Conservation (phyloP, 2,797 vertebrate species). For the Anas capensis region DNA sequence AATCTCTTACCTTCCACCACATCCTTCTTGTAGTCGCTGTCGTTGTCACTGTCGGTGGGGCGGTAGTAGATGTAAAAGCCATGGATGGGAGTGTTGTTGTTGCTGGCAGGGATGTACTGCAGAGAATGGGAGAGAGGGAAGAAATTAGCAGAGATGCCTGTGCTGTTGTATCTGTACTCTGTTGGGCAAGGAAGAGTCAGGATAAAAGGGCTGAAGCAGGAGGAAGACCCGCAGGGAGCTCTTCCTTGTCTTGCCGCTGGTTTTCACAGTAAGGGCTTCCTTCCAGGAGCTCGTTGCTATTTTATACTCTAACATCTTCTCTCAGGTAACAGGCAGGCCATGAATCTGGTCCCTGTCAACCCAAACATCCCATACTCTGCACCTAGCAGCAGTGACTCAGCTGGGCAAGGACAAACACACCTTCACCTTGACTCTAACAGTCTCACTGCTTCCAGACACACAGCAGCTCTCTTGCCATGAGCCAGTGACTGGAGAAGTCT, state of each 20-base stretch:
- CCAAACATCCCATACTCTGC: neutral
- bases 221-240: neutral
- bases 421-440: neutral
- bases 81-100: conserved; percentile 97
- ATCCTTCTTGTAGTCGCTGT: conserved; percentile 97
- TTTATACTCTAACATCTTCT: neutral
- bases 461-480: neutral
- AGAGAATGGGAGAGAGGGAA: conserved; percentile 24
- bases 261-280: neutral
- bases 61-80: conserved; percentile 99
- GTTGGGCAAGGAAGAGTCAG: neutral
- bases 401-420: neutral
- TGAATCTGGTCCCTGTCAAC: neutral
- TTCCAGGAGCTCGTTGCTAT: neutral
- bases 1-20: conserved; percentile 89
- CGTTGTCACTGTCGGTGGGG: conserved; percentile 98
- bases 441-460: neutral
- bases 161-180: neutral
- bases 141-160: conserved; percentile 3
- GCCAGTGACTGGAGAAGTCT: neutral
- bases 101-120: conserved; percentile 91
- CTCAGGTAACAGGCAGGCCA: neutral
- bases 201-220: neutral
- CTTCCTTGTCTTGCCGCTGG: neutral
- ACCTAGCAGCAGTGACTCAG: neutral